Evolutionary conservation across 2,888 invertebrate genomes (phyloP).

Genomic region (Gnatocerus cornutus): DNA sequence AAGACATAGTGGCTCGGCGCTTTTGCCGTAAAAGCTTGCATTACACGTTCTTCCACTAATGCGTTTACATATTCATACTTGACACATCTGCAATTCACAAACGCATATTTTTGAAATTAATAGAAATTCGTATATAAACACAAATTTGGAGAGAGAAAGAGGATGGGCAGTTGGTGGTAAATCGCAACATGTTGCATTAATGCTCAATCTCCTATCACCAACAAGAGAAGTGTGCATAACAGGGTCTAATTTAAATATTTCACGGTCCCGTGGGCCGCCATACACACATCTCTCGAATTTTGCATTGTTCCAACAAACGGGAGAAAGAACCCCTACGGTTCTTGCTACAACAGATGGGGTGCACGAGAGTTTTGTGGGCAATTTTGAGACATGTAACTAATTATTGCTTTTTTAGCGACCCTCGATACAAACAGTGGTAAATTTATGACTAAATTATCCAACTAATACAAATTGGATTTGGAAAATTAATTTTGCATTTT

Average conservation of each 20-base stretch:
- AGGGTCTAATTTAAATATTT: constrained; percentile 69
- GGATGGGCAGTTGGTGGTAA: constrained; percentile 61
- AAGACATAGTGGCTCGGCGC: constrained; percentile 55
- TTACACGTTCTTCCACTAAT: constrained; percentile 59
- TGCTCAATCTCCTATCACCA: constrained; percentile 64
- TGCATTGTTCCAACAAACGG: constrained; percentile 45
- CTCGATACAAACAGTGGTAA: too few species aligned
- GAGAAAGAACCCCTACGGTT: constrained; percentile 20
- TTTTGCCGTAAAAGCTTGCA: constrained; percentile 58
- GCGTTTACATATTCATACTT: constrained; percentile 61
- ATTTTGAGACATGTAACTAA: constrained; percentile 8
- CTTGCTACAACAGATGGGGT: constrained; percentile 32
- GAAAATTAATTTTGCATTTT: too few species aligned
- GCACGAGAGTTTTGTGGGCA: constrained; percentile 6
- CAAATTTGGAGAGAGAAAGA: constrained; percentile 49
- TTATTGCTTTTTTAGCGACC: neutral
- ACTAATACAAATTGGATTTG: too few species aligned
- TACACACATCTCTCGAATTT: constrained; percentile 55
- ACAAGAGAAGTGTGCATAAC: constrained; percentile 67
- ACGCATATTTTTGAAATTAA: constrained; percentile 37
- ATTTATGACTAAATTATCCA: too few species aligned
- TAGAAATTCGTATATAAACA: constrained; percentile 4
- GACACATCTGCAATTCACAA: constrained; percentile 39
- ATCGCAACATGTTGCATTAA: constrained; percentile 63
- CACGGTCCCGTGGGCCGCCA: constrained; percentile 64